Conservation (phyloP, 2,797 vertebrate genomes). For the Serranus cabrilla region DNA sequence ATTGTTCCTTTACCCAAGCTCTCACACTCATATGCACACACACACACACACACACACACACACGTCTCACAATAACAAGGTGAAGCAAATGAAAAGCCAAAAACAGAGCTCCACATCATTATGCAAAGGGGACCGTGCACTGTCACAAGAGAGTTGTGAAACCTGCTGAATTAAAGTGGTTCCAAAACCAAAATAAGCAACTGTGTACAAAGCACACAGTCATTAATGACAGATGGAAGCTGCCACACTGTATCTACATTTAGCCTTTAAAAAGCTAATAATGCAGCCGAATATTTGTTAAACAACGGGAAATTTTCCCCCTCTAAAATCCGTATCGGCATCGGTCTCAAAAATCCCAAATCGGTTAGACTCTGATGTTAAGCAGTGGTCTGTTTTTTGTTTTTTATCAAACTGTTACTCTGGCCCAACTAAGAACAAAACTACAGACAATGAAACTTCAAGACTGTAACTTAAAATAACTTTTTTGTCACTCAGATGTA, state of each 20-base stretch:
- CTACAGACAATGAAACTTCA: no score
- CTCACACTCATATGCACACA: conserved; percentile 9
- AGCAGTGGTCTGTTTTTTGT: no score
- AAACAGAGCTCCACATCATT: conserved; percentile 48
- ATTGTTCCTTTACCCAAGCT: conserved; percentile 60
- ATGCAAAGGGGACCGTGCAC: conserved; percentile 44
- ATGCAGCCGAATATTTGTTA: conserved; percentile 3
- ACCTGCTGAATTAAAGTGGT: conserved; percentile 47
- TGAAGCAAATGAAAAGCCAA: conserved; percentile 52
- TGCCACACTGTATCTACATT: conserved; percentile 15
- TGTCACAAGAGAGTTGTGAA: conserved; percentile 44
- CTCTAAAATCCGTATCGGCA: no score
- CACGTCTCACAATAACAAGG: conserved; percentile 34
- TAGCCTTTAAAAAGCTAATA: conserved; percentile 5
- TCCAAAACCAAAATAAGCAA: conserved; percentile 42
- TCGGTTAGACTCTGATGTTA: no score
- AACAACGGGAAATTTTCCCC: conserved; percentile 11
- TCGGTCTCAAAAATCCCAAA: no score
- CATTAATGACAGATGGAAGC: conserved; percentile 44
- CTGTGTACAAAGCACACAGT: conserved; percentile 26
- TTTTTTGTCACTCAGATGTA: neutral
- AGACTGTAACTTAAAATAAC: no score
- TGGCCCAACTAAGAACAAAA: no score
- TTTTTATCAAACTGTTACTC: no score
- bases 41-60: conserved; percentile 30